Conservation (phyloP, 2,797 vertebrate species). For the Pterois miles region DNA sequence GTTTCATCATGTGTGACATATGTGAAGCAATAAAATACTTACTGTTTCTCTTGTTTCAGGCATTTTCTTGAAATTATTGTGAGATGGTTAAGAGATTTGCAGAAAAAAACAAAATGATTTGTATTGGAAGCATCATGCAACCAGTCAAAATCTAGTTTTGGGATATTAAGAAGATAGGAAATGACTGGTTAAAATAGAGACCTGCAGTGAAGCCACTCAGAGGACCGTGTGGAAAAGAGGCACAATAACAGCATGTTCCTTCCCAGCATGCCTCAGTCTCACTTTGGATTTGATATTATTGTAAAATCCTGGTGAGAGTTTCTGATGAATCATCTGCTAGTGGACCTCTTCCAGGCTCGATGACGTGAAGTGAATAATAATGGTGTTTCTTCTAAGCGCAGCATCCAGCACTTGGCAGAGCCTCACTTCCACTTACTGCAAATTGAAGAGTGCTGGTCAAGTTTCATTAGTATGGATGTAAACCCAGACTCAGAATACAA, state of each 20-base stretch:
- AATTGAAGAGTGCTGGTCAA: constrained; percentile 44
- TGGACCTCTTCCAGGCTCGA: constrained; percentile 51
- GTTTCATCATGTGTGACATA: not conserved
- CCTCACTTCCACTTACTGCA: constrained; percentile 55
- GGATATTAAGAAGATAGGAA: not conserved
- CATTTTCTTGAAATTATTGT: not conserved
- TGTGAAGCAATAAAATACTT: not conserved
- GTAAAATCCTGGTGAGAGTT: not conserved
- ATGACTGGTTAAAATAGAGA: not conserved
- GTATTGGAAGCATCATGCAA: not conserved
- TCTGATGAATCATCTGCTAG: constrained; percentile 54
- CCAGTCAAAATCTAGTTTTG: not conserved
- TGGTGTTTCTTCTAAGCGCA: constrained; percentile 70
- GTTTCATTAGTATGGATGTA: constrained; percentile 24
- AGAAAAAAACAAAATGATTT: not conserved
- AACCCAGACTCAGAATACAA: not conserved
- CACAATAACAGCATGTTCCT: not conserved
- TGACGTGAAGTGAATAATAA: constrained; percentile 64
- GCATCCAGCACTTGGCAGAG: constrained; percentile 55
- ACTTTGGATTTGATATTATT: constrained; percentile 2
- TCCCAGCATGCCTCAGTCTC: not conserved
- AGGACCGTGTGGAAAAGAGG: not conserved
- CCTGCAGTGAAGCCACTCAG: not conserved
- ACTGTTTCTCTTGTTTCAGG: not conserved
- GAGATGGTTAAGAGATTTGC: not conserved